A percentile compares a stretch with the other conserved stretches of the same genome.
Evolutionary conservation across 1,140 invertebrate species (phyloP).

Genomic region (Aplysia californica): DNA sequence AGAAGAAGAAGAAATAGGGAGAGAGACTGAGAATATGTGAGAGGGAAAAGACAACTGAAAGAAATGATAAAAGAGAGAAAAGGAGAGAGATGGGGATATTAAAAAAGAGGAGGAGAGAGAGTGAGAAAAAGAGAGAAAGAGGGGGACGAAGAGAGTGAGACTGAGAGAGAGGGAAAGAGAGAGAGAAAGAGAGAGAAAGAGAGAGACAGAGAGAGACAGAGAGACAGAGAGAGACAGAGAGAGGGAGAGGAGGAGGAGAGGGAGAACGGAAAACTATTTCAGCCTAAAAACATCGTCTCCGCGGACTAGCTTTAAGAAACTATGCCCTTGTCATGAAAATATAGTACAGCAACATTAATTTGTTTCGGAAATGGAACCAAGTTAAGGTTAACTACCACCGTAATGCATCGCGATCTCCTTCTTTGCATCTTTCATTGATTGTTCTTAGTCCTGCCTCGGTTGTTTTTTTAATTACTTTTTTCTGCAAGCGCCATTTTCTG

Average conservation of each 20-base stretch:
- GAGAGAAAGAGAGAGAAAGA: constrained; percentile 12
- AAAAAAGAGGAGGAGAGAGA: neutral
- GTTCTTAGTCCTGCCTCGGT: too few species aligned
- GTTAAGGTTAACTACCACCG: too few species aligned
- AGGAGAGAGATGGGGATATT: neutral
- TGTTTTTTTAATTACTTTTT: too few species aligned
- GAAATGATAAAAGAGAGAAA: neutral
- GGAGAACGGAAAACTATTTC: too few species aligned
- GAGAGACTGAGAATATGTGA: neutral
- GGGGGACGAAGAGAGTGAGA: neutral
- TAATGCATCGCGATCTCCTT: too few species aligned
- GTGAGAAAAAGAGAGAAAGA: neutral
- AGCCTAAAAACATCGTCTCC: too few species aligned
- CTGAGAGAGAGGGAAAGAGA: neutral
- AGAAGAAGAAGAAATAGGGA: neutral
- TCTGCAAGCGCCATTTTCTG: too few species aligned
- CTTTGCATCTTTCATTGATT: too few species aligned
- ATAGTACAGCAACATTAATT: too few species aligned
- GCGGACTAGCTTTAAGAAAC: too few species aligned
- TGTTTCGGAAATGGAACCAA: too few species aligned
- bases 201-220: neutral
- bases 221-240: neutral
- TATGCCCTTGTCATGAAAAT: too few species aligned
- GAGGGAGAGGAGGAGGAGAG: neutral
- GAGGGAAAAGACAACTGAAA: neutral